Evolutionary conservation across 64 coral and sea anemone genomes (phyloP).

Genomic region (Porites australiensis): DNA sequence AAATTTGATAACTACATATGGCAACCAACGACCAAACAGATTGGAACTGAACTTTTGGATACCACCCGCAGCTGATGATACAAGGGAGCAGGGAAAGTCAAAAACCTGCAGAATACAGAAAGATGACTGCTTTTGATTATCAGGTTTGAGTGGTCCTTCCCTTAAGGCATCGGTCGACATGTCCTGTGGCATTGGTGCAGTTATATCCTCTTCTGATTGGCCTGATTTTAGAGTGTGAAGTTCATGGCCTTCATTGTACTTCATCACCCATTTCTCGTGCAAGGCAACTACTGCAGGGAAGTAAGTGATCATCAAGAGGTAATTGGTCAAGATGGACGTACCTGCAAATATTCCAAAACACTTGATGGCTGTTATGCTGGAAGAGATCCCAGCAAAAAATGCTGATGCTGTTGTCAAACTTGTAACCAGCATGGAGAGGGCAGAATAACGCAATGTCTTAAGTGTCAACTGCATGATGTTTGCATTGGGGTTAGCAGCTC

Average conservation of each 20-base stretch:
- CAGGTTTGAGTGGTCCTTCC: not conserved
- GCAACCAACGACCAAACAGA: slow-evolving; percentile 69
- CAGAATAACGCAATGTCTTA: slow-evolving; percentile 89
- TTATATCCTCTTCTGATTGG: not conserved
- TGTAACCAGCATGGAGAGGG: slow-evolving; percentile 96
- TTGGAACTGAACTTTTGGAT: slow-evolving; percentile 47
- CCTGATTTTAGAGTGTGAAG: not conserved
- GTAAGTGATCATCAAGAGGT: slow-evolving; percentile 92
- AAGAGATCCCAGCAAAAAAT: slow-evolving; percentile 91
- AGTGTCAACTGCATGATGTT: slow-evolving; percentile 55
- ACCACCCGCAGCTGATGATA: slow-evolving; percentile 27
- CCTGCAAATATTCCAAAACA: slow-evolving; percentile 95
- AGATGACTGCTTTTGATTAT: not conserved
- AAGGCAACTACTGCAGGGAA: slow-evolving; percentile 89
- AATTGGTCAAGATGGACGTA: slow-evolving; percentile 85
- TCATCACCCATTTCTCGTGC: slow-evolving; percentile 82
- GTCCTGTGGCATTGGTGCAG: slow-evolving; percentile 14
- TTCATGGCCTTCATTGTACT: slow-evolving; percentile 29
- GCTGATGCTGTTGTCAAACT: slow-evolving; percentile 95
- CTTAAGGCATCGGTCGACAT: not conserved
- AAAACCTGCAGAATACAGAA: slow-evolving; percentile 52
- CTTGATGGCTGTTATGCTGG: slow-evolving; percentile 86
- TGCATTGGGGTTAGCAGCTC: slow-evolving; percentile 56
- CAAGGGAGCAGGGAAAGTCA: slow-evolving; percentile 82
- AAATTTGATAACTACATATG: slow-evolving; percentile 79